These are phyloP conservation scores for Ooceraea biroi DNA, from an alignment of 1,140 invertebrate species.

Conservation along the genomic window DNA sequence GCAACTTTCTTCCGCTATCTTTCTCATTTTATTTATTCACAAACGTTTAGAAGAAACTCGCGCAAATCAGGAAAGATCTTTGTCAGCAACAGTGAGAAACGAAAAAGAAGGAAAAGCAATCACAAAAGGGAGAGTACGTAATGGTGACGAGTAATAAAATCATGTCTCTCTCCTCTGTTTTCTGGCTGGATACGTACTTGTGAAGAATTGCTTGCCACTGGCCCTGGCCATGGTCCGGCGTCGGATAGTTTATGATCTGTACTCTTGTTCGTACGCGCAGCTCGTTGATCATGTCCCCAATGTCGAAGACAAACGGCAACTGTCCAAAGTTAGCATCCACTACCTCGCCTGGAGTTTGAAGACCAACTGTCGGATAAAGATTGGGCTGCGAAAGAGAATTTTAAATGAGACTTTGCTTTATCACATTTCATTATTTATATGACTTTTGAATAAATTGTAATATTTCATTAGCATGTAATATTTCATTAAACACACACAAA, in stretches of 20 bases:
- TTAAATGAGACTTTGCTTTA: neutral
- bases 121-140: no score
- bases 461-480: neutral
- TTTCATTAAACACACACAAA: no score
- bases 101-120: conserved; percentile 48
- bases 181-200: conserved; percentile 88
- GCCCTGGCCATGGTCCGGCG: conserved; percentile 93
- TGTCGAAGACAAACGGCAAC: conserved; percentile 98
- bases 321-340: conserved; percentile 99
- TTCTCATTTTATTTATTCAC: conserved; percentile 33
- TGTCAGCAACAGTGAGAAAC: conserved; percentile 48
- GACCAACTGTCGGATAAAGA: conserved; percentile 98
- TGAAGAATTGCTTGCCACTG: conserved; percentile 97
- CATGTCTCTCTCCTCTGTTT: conserved; percentile 30
- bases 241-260: conserved; percentile 95
- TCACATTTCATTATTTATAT: neutral
- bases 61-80: conserved; percentile 46
- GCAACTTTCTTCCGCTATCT: conserved; percentile 19
- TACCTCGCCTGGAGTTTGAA: conserved; percentile 99
- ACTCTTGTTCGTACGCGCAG: conserved; percentile 92
- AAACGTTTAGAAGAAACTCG: conserved; percentile 35
- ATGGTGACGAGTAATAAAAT: neutral
- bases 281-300: conserved; percentile 98
- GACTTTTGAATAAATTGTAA: neutral
- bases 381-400: conserved; percentile 90